phyloP scores from a whole-genome alignment of 2,113 vertebrate genomes.

The Xenopus tropicalis region DNA sequence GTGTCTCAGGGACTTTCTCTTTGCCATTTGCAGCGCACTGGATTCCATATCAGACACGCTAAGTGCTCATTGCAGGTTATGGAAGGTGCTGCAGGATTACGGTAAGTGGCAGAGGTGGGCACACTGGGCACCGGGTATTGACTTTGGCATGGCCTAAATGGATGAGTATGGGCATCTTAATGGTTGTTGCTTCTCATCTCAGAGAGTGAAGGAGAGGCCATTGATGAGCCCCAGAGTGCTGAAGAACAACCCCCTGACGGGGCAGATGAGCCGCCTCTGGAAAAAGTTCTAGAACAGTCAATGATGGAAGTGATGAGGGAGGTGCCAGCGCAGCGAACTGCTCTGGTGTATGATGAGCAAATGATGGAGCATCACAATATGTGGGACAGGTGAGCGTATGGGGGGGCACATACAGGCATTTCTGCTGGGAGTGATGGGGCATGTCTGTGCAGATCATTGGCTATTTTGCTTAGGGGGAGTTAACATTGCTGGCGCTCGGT shows the following conservation, averaged over 20 bases:
- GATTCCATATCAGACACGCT: conserved; percentile 69
- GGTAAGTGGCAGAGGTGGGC: conserved; percentile 56
- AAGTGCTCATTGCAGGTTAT: conserved; percentile 68
- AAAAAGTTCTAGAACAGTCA: conserved; percentile 16
- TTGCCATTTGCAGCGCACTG: conserved; percentile 63
- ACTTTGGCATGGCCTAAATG: background rate
- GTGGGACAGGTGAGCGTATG: conserved; percentile 75
- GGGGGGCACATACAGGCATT: background rate
- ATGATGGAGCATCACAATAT: conserved; percentile 85
- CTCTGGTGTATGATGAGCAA: conserved; percentile 77
- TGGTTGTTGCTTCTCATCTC: background rate
- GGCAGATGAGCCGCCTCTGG: background rate
- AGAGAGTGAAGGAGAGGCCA: background rate
- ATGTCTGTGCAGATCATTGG: no score
- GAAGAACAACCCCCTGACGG: background rate
- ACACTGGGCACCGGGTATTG: background rate
- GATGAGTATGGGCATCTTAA: background rate
- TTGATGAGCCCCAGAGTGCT: conserved; percentile 30
- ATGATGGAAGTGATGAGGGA: conserved; percentile 43
- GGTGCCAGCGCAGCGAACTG: conserved; percentile 56
- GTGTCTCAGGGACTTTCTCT: background rate
- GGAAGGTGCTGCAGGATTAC: conserved; percentile 68
- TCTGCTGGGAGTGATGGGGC: no score
- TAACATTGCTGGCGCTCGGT: no score
- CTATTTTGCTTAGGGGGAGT: no score